Conservation (phyloP, 2,888 invertebrate genomes). For the Athetis lepigone region DNA sequence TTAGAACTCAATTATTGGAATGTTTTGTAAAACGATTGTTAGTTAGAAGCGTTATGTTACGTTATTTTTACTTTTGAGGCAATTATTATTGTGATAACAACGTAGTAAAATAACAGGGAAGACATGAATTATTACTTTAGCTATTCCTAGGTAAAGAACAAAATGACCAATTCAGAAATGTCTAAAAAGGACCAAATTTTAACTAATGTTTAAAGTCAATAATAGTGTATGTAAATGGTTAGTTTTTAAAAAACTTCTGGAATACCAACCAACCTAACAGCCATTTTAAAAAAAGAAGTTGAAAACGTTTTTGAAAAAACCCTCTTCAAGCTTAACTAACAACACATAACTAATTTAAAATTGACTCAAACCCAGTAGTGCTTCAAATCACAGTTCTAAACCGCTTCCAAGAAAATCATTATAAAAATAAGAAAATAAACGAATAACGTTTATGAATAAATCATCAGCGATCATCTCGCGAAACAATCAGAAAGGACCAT, state of each 20-base stretch:
- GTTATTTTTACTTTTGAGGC: neutral
- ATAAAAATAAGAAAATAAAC: conserved; percentile 69
- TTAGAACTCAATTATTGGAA: conserved; percentile 47
- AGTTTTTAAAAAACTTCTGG: neutral
- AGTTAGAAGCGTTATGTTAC: conserved; percentile 8
- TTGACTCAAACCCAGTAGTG: conserved; percentile 77
- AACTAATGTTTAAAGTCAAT: too few relatives aligned
- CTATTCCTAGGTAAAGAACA: conserved; percentile 4
- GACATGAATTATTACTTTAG: neutral
- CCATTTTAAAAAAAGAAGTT: neutral
- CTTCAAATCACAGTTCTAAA: conserved; percentile 73
- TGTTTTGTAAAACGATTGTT: conserved; percentile 27
- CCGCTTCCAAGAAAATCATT: conserved; percentile 72
- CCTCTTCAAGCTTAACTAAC: conserved; percentile 44
- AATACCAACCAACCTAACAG: conserved; percentile 3
- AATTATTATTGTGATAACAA: conserved; percentile 15
- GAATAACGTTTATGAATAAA: conserved; percentile 78
- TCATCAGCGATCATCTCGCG: conserved; percentile 73
- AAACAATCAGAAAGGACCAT: conserved; percentile 70
- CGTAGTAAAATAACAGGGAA: conserved; percentile 8
- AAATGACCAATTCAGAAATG: neutral
- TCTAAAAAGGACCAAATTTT: too few relatives aligned
- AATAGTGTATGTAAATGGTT: too few relatives aligned
- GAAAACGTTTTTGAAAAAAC: conserved; percentile 14
- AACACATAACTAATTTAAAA: conserved; percentile 56